Evolutionary conservation across 2,797 vertebrate species (phyloP).

Genomic region (Platalea minor): DNA sequence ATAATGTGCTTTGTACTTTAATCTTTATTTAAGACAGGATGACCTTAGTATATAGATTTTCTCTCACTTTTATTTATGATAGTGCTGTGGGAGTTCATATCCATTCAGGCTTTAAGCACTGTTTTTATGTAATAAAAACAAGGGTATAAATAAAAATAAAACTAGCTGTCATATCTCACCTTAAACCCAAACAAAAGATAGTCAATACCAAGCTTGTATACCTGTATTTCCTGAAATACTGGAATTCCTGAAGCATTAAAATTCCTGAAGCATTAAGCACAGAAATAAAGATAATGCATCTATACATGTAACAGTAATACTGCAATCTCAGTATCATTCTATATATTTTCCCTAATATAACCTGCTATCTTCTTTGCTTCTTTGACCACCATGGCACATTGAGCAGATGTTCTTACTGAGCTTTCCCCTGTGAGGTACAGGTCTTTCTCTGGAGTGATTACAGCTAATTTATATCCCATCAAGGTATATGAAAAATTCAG

Average conservation of each 20-base stretch:
- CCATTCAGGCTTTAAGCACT: conserved; percentile 17
- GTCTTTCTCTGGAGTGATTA: background rate
- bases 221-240: background rate
- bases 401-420: conserved; percentile 22
- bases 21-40: conserved; percentile 40
- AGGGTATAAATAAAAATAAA: conserved; percentile 40
- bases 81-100: background rate
- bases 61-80: conserved; percentile 49
- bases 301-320: background rate
- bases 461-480: conserved; percentile 43
- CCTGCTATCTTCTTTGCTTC: background rate
- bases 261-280: background rate
- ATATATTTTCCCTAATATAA: background rate
- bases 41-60: conserved; percentile 51
- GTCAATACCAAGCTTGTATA: background rate
- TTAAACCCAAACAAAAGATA: conserved; percentile 4
- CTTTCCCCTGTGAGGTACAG: background rate
- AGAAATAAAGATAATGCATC: background rate
- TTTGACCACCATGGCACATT: background rate
- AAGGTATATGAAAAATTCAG: conserved; percentile 39
- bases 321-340: background rate
- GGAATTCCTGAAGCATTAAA: background rate
- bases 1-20: conserved; percentile 12
- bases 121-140: conserved; percentile 26
- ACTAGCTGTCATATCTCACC: background rate